Base-by-base conservation (phyloP, 2,113 vertebrate genomes). In the Carassius gibelio region DNA sequence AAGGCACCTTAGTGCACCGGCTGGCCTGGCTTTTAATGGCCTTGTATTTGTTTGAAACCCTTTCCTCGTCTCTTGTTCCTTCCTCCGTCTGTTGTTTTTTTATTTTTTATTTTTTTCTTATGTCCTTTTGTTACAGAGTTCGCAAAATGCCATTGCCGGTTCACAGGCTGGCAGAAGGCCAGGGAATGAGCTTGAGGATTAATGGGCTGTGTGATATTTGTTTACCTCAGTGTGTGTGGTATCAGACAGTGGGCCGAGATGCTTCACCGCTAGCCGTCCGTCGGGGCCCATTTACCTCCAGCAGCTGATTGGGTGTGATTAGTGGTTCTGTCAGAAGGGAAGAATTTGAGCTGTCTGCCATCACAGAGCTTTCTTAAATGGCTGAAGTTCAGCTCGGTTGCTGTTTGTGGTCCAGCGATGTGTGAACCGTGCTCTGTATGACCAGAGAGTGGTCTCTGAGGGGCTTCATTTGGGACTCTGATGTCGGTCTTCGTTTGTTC, bases 11-110 rank as follows among this genome's bases (percentile, higher is more conserved):
- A 93, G 94, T 92, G 90, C 95, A 90, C 94, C 62, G 81, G 93
- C 94, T 93, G 36, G 84, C 94, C 94, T 91, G 92, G 93, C 90
- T 92, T 95, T 94, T 96, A 96, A 96, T 96, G 95, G 94, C 93
- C 95, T 95, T 95, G 94, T 96, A 96, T 94, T 75, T 15, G 17
- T n/a, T 14, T 19, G 14, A 36, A 76, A 9, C 71, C 36, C 30
- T 57, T 34, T 36, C 55, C 75, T 48, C 19, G 36, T 52, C 48
- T 30, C 26, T 55, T 17, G 55, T 52, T 2, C 1, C 52, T n/a
- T 69, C 75, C 72, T 38, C 81, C 38, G 85, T 17, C 64, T 30
- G 30, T 30, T 30, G 26, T 26, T 26, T 26, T 26, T 26, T 26
- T 26, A 26, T 76, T 17, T 8, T 19, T 68, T 85, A 85, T 72